Conservation (phyloP, 2,113 vertebrate genomes). For the Redunca redunca region DNA sequence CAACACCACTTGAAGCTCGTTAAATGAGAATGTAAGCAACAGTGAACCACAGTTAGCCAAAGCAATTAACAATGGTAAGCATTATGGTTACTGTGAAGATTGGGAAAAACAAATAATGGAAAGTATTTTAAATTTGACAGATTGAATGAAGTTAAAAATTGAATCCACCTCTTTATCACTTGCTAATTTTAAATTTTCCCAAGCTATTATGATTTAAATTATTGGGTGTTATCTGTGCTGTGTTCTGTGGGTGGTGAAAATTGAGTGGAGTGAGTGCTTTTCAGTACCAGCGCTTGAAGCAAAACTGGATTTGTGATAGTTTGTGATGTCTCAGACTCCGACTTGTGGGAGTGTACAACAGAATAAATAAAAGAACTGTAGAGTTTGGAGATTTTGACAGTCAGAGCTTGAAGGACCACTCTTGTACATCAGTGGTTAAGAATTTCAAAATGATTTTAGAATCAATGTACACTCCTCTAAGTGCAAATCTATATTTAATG, state of each 20-base stretch:
- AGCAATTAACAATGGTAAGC: conserved; percentile 1
- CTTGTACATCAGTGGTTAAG: neutral
- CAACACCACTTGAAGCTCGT: conserved; percentile 45
- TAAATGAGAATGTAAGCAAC: conserved; percentile 46
- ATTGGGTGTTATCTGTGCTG: neutral
- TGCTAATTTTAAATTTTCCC: conserved; percentile 50
- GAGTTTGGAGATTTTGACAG: neutral
- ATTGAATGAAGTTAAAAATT: conserved; percentile 58
- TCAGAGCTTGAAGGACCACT: neutral
- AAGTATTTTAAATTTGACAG: conserved; percentile 50
- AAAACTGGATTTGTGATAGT: neutral
- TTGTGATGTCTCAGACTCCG: neutral
- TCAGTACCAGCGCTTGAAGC: neutral
- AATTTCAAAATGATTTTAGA: neutral
- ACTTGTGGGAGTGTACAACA: neutral
- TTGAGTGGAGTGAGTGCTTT: conserved; percentile 38
- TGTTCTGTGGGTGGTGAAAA: neutral
- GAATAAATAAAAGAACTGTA: neutral
- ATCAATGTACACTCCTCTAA: neutral
- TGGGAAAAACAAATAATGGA: conserved; percentile 55
- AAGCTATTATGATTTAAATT: conserved; percentile 15
- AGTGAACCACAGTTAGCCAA: conserved; percentile 1
- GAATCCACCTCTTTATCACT: conserved; percentile 40
- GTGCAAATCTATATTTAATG: neutral
- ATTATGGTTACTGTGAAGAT: conserved; percentile 49